Base-by-base conservation (phyloP, 2,888 invertebrate species). In the Lithosia quadra region DNA sequence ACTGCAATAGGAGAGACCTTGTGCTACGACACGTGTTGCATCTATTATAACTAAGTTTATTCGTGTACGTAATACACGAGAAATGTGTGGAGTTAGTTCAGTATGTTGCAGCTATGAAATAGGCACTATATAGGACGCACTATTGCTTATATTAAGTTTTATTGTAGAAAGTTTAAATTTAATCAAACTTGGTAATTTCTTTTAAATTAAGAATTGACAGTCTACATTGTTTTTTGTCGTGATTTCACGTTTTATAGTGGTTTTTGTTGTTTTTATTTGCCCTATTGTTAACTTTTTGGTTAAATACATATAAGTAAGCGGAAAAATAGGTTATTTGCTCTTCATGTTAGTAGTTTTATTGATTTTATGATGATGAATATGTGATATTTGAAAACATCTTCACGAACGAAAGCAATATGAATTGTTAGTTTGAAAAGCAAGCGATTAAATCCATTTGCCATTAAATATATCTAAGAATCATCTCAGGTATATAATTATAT, bases 1-100 rank as follows among this genome's bases (percentile, higher is more conserved):
- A 63, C 34, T 78, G 81, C 78, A 78, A 82, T 81, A 76, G 80
- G 84, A 77, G 68, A 76, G 81, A 80, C 79, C 83, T 81, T 76
- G 79, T 75, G 70, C 71, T 74, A 72, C 65, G 78, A 81, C 86
- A 84, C 84, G 84, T 85, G 84, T 84, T 75, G 71, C 74, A 74
- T 80, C 72, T 80, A 75, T 80, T 69, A 81, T 74, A 76, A 70
- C 72, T 65, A 65, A 72, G 74, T 74, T 73, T 82, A 80, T 82
- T 79, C 77, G 78, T 81, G 67, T 72, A 79, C 67, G 79, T 74
- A 81, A 76, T 79, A 60, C n/a, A 21, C 33, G 11, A 55, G 39
- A 60, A 64, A 18, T 53, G n/a, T 57, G 21, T 70, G 72, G 76
- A 81, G 81, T 81, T 56, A 63, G 69, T 49, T 49, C 66, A 71